Evolutionary conservation across 2,888 invertebrate genomes (phyloP).

Genomic region (Coelopa pilipes): DNA sequence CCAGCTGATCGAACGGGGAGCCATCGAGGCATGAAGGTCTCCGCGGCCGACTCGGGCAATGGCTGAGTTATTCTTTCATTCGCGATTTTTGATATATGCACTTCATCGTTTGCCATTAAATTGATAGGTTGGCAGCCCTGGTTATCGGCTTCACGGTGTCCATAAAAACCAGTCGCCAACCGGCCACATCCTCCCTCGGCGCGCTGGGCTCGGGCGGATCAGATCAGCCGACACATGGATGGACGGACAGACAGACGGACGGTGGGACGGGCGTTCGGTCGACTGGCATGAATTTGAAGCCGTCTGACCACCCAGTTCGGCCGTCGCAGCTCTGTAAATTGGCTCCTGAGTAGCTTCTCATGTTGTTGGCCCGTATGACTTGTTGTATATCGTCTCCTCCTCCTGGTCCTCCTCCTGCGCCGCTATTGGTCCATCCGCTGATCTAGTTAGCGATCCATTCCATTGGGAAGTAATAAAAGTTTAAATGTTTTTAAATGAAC

Average conservation of each 20-base stretch:
- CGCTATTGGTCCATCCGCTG: too few species aligned
- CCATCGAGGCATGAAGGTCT: neutral
- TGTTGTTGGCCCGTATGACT: neutral
- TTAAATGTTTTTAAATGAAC: too few species aligned
- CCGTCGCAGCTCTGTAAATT: slow-evolving; percentile 19
- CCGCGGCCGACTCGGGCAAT: slow-evolving; percentile 1
- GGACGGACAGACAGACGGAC: neutral
- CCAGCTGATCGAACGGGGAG: neutral
- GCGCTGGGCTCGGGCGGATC: slow-evolving; percentile 2
- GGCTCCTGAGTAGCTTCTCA: slow-evolving; percentile 14
- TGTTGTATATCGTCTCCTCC: too few species aligned
- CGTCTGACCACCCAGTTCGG: slow-evolving; percentile 31
- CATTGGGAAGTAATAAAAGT: too few species aligned
- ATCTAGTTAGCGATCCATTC: too few species aligned
- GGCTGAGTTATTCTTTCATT: slow-evolving; percentile 50
- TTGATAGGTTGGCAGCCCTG: slow-evolving; percentile 40
- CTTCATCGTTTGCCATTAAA: slow-evolving; percentile 48
- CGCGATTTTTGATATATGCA: slow-evolving; percentile 51
- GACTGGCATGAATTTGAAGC: slow-evolving; percentile 22
- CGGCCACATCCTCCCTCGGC: neutral
- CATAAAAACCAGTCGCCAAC: slow-evolving; percentile 16
- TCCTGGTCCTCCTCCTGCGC: too few species aligned
- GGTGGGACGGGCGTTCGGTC: neutral
- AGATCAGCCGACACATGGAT: neutral
- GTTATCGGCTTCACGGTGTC: neutral